Base-by-base conservation (phyloP, 35 echinoderm and acorn worm genomes). In the Chiridota heheva region DNA sequence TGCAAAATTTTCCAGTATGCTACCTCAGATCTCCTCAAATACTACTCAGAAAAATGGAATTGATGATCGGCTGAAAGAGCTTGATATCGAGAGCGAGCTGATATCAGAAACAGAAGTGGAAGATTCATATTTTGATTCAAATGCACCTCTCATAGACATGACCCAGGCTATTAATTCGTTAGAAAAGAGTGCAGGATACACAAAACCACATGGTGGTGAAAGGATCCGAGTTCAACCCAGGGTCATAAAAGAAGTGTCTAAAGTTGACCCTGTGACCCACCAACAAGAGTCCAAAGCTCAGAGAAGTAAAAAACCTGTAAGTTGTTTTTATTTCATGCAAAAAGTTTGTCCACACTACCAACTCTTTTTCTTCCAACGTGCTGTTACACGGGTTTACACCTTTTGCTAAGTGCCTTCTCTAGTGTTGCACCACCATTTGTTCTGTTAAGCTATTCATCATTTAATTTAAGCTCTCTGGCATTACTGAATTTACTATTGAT, bases 101-200 rank as follows among this genome's bases (percentile, higher is more conserved):
- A n/a, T n/a, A n/a, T n/a, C n/a, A n/a, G n/a, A n/a, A n/a, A n/a
- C n/a, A n/a, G n/a, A n/a, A n/a, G n/a, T n/a, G n/a, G n/a, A n/a
- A n/a, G n/a, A n/a, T n/a, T n/a, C n/a, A 53, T 76, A 51, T 76
- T 76, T 76, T 76, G 72, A 76, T 53, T 76, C 72, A 26, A 49
- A 76, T 76, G 39, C 57, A 5, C 72, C 72, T 4, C 42, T 76
- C 20, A 29, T 76, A 30, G 72, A 76, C 7, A 76, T 76, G 72
- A 76, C 72, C 5, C 28, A 76, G 22, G 72, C 72, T 10, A 0
- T 76, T 43, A 76, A 71, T 42, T 42, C 44, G 44, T 53, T 28
- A 4, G 72, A 76, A 15, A 43, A 43, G 33, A 26, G 25, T 15
- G 67, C 36, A 39, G 46, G 7, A n/a, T 0, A 6, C 7, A 13